phyloP scores from a whole-genome alignment of 2,797 vertebrate species.

The Clamator glandarius region DNA sequence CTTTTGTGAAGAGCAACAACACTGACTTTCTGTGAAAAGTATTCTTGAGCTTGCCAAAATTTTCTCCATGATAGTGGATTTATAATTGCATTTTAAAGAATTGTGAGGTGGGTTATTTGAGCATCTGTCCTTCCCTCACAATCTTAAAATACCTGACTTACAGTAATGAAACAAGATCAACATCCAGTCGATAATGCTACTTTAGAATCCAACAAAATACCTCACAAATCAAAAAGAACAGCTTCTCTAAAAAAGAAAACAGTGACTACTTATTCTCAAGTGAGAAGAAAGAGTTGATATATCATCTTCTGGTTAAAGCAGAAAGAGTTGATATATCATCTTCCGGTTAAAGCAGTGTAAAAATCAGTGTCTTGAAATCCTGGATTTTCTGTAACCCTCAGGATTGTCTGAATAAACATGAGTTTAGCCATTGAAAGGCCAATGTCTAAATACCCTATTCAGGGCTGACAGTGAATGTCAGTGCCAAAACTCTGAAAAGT shows the following conservation, averaged over 20 bases:
- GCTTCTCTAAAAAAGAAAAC: not conserved
- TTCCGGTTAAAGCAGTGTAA: not conserved
- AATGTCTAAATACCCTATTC: not conserved
- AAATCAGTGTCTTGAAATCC: not conserved
- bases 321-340: not conserved
- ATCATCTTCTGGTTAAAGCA: not conserved
- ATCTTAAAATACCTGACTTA: not conserved
- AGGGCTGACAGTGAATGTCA: not conserved
- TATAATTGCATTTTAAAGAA: not conserved
- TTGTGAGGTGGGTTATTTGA: not conserved
- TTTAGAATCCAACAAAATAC: not conserved
- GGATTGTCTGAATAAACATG: not conserved
- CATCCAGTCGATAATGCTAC: not conserved
- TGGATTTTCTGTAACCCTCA: not conserved
- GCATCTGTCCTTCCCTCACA: not conserved
- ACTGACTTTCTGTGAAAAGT: not conserved
- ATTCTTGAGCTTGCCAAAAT: not conserved
- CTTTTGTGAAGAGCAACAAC: not conserved
- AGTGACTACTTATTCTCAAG: not conserved
- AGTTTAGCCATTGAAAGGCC: not conserved
- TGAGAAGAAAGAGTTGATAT: not conserved
- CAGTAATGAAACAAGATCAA: not conserved
- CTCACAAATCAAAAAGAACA: not conserved
- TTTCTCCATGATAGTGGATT: not conserved
- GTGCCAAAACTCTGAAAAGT: not conserved